phyloP scores from a whole-genome alignment of 2,797 vertebrate genomes.

The Amniataba percoides region DNA sequence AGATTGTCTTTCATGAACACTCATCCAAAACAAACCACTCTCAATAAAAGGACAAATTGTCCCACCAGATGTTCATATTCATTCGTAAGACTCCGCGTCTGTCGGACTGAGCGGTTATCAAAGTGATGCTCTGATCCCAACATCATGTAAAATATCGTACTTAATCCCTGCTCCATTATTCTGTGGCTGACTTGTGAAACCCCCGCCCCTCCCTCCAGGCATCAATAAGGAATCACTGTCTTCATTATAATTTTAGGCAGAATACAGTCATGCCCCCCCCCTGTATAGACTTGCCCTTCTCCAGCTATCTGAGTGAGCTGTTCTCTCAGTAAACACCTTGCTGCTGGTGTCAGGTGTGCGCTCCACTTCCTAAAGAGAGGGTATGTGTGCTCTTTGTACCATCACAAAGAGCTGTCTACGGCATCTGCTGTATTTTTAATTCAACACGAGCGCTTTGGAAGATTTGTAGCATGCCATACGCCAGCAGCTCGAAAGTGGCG shows the following conservation, averaged over 20 bases:
- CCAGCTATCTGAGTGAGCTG: constrained; percentile 44
- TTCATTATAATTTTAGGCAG: constrained; percentile 52
- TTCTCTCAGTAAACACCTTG: constrained; percentile 64
- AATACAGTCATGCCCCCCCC: constrained; percentile 30
- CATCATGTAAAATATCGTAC: constrained; percentile 13
- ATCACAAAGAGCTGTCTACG: constrained; percentile 63
- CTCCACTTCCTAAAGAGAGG: constrained; percentile 62
- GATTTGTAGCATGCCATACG: constrained; percentile 75
- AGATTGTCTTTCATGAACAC: neutral
- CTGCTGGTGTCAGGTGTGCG: constrained; percentile 53
- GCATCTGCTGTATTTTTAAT: constrained; percentile 82
- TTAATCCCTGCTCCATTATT: constrained; percentile 29
- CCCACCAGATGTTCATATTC: neutral
- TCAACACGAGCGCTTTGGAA: constrained; percentile 75
- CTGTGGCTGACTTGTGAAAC: constrained; percentile 9
- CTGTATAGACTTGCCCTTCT: constrained; percentile 25
- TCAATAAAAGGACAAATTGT: neutral
- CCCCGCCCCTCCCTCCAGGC: constrained; percentile 15
- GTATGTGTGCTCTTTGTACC: constrained; percentile 64
- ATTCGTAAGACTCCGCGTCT: neutral
- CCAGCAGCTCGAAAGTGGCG: constrained; percentile 67
- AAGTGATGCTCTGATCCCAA: constrained; percentile 9
- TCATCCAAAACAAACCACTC: neutral
- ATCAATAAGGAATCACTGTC: constrained; percentile 48
- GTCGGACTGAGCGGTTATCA: neutral